These are phyloP conservation scores for Amblyopsis hoosieri DNA, from an alignment of 2,797 vertebrate genomes.

Conservation along the genomic window DNA sequence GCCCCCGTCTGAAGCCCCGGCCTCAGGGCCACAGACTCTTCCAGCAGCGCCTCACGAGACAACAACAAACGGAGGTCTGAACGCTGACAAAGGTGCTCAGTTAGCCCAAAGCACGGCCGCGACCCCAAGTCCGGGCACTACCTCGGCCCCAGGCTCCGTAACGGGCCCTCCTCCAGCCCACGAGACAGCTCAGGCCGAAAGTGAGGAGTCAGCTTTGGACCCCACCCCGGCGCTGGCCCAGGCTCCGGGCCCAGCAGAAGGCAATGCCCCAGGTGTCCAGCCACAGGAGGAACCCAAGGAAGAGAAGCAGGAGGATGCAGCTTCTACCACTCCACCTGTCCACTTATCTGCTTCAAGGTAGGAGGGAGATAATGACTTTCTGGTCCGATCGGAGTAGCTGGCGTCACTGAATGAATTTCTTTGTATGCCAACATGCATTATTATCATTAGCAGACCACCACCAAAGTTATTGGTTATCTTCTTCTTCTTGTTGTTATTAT, in stretches of 20 bases:
- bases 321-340: constrained; percentile 34
- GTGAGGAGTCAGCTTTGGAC: constrained; percentile 6
- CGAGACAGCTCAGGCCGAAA: no score
- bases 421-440: no score
- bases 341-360: constrained; percentile 65
- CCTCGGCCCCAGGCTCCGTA: no score
- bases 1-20: constrained; percentile 14
- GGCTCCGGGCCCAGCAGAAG: constrained; percentile 8
- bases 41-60: constrained; percentile 12
- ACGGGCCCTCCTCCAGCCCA: no score
- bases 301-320: constrained; percentile 47
- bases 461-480: no score
- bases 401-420: background rate
- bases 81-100: constrained; percentile 8
- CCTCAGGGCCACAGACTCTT: constrained; percentile 30
- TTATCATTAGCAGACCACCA: no score
- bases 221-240: background rate
- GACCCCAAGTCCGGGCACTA: background rate
- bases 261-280: constrained; percentile 12
- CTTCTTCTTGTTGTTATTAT: no score
- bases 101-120: background rate
- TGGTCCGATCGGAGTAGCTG: background rate
- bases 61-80: constrained; percentile 8
- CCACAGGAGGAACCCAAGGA: constrained; percentile 50
- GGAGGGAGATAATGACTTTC: constrained; percentile 2